Evolutionary conservation across 2,113 vertebrate genomes (phyloP).

Genomic region (Cacatua alba): DNA sequence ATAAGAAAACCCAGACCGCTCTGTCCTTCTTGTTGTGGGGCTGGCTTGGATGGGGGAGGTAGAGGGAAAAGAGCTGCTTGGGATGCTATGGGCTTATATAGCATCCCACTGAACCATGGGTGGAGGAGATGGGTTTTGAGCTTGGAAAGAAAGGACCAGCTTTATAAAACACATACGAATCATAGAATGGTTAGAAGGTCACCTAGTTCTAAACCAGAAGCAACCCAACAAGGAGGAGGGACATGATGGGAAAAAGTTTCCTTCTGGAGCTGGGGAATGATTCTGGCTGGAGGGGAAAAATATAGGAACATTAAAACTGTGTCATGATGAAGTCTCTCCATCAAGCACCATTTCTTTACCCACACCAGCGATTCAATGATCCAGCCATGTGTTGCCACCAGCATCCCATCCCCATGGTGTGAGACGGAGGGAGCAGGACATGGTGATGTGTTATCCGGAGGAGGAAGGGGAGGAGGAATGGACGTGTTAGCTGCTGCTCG

Average conservation of each 20-base stretch:
- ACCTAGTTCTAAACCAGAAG: not conserved
- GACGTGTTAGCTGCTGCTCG: not conserved
- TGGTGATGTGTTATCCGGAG: rapidly evolving
- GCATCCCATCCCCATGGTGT: rapidly evolving
- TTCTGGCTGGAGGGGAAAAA: not conserved
- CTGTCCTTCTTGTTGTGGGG: not conserved
- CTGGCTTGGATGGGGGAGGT: not conserved
- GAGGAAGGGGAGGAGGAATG: not conserved
- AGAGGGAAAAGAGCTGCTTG: not conserved
- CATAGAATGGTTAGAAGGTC: not conserved
- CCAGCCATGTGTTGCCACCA: not conserved
- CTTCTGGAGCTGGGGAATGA: not conserved
- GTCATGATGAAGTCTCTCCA: not conserved
- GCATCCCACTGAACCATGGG: not conserved
- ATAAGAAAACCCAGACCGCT: not conserved
- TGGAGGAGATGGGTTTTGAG: not conserved
- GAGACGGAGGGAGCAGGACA: not conserved
- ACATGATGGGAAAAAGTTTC: not conserved
- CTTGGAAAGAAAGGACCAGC: not conserved
- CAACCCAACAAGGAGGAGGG: not conserved
- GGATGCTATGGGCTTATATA: rapidly evolving
- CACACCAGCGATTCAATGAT: rapidly evolving
- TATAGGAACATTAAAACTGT: not conserved
- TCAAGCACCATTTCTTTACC: not conserved
- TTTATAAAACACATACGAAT: not conserved